These are phyloP conservation scores for Trachelus iudaicus DNA, from an alignment of 2,888 invertebrate species.

Conservation along the genomic window DNA sequence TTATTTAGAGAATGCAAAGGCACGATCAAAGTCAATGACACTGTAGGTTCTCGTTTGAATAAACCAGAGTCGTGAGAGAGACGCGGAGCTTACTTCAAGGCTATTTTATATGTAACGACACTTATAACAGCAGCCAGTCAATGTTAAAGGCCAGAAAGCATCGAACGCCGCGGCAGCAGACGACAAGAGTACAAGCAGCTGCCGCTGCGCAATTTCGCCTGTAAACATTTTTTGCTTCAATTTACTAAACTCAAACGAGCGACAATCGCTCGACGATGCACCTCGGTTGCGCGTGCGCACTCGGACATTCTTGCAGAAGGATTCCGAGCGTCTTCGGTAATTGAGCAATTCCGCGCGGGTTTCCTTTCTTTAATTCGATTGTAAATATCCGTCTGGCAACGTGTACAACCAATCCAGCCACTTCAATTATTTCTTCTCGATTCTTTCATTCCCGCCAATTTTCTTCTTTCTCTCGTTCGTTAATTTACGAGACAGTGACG, in stretches of 20 bases:
- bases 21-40: conserved; percentile 13
- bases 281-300: conserved; percentile 22
- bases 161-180: background rate
- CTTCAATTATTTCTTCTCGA: background rate
- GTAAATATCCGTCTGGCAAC: background rate
- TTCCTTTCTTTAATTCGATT: conserved; percentile 14
- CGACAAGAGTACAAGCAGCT: background rate
- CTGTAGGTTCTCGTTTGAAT: conserved; percentile 3
- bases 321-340: conserved; percentile 33
- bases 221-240: conserved; percentile 36
- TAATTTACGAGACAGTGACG: background rate
- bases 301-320: conserved; percentile 31
- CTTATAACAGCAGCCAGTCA: background rate
- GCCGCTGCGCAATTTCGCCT: conserved; percentile 22
- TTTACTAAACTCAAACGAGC: conserved; percentile 37
- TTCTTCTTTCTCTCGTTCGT: background rate
- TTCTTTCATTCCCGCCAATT: background rate
- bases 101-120: background rate
- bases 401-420: background rate
- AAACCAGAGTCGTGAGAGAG: background rate
- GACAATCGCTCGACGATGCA: conserved; percentile 23
- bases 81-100: background rate
- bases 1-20: background rate
- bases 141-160: background rate
- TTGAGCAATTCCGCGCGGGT: conserved; percentile 47